Evolutionary conservation across 2,888 invertebrate species (phyloP).

Genomic region (Acleris literana): DNA sequence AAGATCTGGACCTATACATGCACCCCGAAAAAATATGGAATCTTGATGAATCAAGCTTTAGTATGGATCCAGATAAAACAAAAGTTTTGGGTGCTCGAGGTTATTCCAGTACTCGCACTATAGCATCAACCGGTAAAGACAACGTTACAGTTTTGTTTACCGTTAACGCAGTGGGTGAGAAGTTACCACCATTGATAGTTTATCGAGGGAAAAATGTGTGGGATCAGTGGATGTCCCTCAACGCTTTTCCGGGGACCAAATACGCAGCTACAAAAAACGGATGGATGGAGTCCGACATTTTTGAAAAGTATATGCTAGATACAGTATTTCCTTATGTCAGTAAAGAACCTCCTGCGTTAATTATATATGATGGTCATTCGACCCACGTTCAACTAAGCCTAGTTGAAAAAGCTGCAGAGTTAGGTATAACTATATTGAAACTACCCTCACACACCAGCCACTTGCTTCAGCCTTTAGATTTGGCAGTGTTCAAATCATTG

Average conservation of each 20-base stretch:
- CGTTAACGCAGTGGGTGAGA: slow-evolving; percentile 45
- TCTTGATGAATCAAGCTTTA: too few species aligned
- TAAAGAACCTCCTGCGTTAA: slow-evolving; percentile 2
- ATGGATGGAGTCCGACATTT: too few species aligned
- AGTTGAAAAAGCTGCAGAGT: slow-evolving; percentile 2
- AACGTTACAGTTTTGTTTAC: slow-evolving; percentile 49
- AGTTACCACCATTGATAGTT: slow-evolving; percentile 53
- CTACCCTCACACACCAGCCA: too few species aligned
- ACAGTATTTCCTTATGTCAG: too few species aligned
- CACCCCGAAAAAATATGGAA: too few species aligned
- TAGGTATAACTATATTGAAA: too few species aligned
- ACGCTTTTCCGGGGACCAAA: too few species aligned
- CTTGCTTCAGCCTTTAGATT: slow-evolving; percentile 7
- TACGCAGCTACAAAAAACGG: too few species aligned
- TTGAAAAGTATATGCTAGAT: too few species aligned
- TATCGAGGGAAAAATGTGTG: slow-evolving; percentile 28
- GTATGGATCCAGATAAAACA: too few species aligned
- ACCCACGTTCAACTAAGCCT: slow-evolving; percentile 2
- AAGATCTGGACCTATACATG: neutral
- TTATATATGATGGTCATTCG: slow-evolving; percentile 8
- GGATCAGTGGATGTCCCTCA: too few species aligned
- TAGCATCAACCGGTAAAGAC: slow-evolving; percentile 48
- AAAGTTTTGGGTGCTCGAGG: neutral
- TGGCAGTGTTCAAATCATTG: slow-evolving; percentile 11
- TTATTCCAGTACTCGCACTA: slow-evolving; percentile 41